These are phyloP conservation scores for Heteromurus nitidus DNA, from an alignment of 2,888 invertebrate genomes.

Conservation along the genomic window DNA sequence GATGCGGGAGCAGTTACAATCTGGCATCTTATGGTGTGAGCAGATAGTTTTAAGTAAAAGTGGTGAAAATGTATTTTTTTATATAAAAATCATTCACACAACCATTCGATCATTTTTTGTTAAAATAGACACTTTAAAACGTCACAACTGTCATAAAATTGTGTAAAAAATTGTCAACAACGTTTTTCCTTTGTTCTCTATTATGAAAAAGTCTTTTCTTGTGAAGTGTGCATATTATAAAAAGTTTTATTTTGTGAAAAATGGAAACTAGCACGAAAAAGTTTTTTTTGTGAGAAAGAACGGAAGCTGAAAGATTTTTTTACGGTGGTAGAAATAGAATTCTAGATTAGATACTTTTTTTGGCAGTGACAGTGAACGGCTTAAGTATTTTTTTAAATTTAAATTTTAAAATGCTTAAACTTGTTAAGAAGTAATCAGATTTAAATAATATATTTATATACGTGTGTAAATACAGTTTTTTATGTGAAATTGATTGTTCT, in stretches of 20 bases:
- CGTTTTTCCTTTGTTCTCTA: no score
- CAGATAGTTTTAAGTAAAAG: no score
- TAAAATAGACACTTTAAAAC: no score
- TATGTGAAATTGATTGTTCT: constrained; percentile 12
- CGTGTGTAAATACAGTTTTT: constrained; percentile 6
- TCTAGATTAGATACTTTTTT: background rate
- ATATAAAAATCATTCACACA: no score
- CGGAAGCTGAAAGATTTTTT: constrained; percentile 61
- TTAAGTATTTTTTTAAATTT: background rate
- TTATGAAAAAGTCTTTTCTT: background rate
- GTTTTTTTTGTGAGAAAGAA: constrained; percentile 16
- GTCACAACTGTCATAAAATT: background rate
- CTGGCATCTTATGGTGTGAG: no score
- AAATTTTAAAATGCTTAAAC: background rate
- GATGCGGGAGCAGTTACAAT: no score
- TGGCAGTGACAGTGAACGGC: constrained; percentile 47
- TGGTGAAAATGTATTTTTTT: no score
- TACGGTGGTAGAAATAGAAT: constrained; percentile 22
- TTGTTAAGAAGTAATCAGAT: no score
- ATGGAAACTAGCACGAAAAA: background rate
- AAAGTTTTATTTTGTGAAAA: background rate
- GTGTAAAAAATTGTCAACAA: background rate
- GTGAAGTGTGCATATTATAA: constrained; percentile 5
- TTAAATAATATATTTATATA: background rate
- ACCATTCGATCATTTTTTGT: no score